Conservation (phyloP, 23 tunicate species). For the Halocynthia aurantium region DNA sequence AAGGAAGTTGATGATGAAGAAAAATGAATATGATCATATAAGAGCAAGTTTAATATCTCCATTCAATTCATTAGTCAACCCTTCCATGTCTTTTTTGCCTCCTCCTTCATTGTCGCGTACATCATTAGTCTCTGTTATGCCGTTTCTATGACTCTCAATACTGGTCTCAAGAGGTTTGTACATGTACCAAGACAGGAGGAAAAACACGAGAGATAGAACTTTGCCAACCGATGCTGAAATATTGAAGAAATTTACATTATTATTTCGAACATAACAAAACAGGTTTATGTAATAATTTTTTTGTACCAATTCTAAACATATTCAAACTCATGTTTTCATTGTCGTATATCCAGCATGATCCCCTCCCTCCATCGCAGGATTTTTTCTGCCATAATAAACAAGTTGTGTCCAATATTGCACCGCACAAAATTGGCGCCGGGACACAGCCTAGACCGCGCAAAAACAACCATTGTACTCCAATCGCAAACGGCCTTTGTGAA, state of each 20-base stretch:
- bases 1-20: no score
- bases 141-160: no score
- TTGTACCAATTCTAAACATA: slow-evolving; percentile 29
- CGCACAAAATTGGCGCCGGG: slow-evolving; percentile 61
- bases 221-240: slow-evolving; percentile 29
- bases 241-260: background rate
- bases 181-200: slow-evolving; percentile 17
- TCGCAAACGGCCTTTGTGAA: slow-evolving; percentile 36
- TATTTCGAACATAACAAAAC: background rate
- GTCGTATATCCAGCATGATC: slow-evolving; percentile 59
- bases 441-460: slow-evolving; percentile 49
- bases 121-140: no score
- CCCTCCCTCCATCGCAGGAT: slow-evolving; percentile 26
- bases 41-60: no score
- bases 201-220: slow-evolving; percentile 22
- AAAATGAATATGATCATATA: no score
- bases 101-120: no score
- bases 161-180: slow-evolving; percentile 37
- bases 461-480: slow-evolving; percentile 52
- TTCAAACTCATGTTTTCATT: slow-evolving; percentile 21
- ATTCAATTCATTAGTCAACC: no score
- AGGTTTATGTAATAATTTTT: no score
- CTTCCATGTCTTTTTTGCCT: no score
- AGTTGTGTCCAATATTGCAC: slow-evolving; percentile 33
- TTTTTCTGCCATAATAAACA: slow-evolving; percentile 51